Evolutionary conservation across 2,888 invertebrate genomes (phyloP).

Genomic region (Himalopsyche kuldschensis): DNA sequence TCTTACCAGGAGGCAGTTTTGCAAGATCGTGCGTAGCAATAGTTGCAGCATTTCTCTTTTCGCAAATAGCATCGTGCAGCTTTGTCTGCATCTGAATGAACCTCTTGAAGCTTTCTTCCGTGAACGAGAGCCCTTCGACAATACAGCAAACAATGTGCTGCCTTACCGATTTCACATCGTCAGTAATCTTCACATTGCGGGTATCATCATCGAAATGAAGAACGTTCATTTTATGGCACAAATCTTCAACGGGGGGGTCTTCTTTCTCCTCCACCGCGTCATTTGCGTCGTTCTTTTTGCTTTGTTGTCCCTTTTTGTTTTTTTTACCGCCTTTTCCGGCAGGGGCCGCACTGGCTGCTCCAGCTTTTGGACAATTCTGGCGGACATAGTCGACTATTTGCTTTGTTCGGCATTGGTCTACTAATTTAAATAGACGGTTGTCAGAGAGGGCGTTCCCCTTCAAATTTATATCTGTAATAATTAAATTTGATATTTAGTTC

Average conservation of each 20-base stretch:
- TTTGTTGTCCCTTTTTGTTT: conserved; percentile 44
- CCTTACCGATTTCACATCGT: conserved; percentile 64
- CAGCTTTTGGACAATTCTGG: conserved; percentile 61
- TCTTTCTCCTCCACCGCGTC: conserved; percentile 34
- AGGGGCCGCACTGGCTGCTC: conserved; percentile 45
- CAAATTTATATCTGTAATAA: conserved; percentile 66
- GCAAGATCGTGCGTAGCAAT: conserved; percentile 82
- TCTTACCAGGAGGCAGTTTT: conserved; percentile 61
- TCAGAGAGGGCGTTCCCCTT: conserved; percentile 75
- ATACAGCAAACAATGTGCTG: conserved; percentile 76
- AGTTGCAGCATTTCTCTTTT: conserved; percentile 75
- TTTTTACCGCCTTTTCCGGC: conserved; percentile 47
- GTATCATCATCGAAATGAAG: conserved; percentile 57
- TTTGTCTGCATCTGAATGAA: conserved; percentile 81
- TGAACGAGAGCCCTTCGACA: conserved; percentile 65
- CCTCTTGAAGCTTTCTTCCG: conserved; percentile 67
- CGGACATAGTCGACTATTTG: conserved; percentile 76
- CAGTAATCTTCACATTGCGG: conserved; percentile 56
- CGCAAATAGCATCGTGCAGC: conserved; percentile 74
- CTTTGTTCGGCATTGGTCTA: conserved; percentile 74
- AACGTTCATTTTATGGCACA: conserved; percentile 42
- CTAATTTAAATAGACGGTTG: conserved; percentile 71
- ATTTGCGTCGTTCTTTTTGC: conserved; percentile 51
- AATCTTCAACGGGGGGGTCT: conserved; percentile 37
- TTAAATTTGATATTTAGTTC: neutral